Base-by-base conservation (phyloP, 2,888 invertebrate species). In the Eristalis arbustorum region DNA sequence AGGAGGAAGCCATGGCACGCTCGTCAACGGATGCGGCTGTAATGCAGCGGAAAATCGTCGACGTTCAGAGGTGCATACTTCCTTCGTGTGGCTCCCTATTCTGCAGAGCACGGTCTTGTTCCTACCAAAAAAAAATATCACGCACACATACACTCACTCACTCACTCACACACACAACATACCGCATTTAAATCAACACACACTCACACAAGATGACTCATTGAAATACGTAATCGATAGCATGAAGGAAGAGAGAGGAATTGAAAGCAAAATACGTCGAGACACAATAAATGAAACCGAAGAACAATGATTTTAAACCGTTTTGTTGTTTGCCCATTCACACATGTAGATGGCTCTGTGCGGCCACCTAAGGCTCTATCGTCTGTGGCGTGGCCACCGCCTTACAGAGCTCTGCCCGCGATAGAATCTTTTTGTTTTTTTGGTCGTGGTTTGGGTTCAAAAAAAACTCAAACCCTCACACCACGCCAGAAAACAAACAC, bases 61-160 rank as follows among this genome's bases (percentile, higher is more conserved):
- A 37, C 37, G 37, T 3, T 13, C 11, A 49, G 18, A 18, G 49
- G 49, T 18, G 18, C 18, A 49, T 8, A 18, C 49, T 49, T 49
- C 49, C n/a, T 59, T 56, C 66, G 49, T 57, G 87, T 62, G 75
- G 61, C 83, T 83, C 40, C 71, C 49, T 71, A 66, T 59, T 75
- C 57, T 82, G 68, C 89, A 91, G 92, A 91, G 92, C 92, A 92
- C 92, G 92, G 92, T 92, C 91, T 90, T 90, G 92, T 92, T 92
- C 92, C 92, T 92, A 49, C 49, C 49, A 91, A 34, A 90, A 85
- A 31, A 31, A 31, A 31, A 31, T 5, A 56, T 78, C 81, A 85
- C 13, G 62, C 56, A 18, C 5, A 74, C 28, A 82, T 74, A 72
- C 37, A 77, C 49, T 71, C 11, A 82, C 73, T 71, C 37, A 77